phyloP scores from a whole-genome alignment of 1,140 invertebrate genomes.

The Neodiprion virginianus region DNA sequence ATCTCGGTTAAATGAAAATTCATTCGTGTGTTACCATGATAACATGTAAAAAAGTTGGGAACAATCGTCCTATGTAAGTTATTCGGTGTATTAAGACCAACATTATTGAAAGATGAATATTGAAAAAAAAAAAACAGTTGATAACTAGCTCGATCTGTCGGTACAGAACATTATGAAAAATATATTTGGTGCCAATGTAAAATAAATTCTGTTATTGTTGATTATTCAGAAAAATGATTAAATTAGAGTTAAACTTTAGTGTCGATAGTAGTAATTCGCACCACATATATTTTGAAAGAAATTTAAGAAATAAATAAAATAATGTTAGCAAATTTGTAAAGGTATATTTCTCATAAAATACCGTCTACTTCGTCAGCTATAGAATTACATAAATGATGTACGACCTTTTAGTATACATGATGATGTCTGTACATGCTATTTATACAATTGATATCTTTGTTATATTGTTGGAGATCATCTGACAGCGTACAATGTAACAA shows the following conservation, averaged over 20 bases:
- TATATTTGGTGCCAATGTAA: neutral
- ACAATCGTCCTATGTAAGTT: neutral
- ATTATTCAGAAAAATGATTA: neutral
- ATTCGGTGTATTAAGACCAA: neutral
- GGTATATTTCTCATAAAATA: neutral
- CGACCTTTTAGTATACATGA: neutral
- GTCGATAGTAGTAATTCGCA: neutral
- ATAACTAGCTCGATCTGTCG: neutral
- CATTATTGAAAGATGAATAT: neutral
- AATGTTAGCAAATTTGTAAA: too few species aligned
- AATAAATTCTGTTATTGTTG: neutral
- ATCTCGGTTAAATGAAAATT: too few species aligned
- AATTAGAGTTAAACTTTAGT: neutral
- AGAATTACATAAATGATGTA: neutral
- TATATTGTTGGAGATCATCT: neutral
- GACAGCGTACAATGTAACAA: neutral
- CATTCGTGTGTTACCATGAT: too few species aligned
- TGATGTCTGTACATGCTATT: slow-evolving; percentile 3
- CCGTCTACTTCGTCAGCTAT: neutral
- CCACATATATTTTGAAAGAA: neutral
- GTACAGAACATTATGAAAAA: neutral
- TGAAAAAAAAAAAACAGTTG: too few species aligned
- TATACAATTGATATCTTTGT: neutral
- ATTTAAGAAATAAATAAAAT: neutral
- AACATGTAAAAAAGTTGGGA: neutral